Evolutionary conservation across 2,113 vertebrate species (phyloP), one percentile per base, ranked within the genome.

Genomic region (Nothocercus nigrocapillus): DNA sequence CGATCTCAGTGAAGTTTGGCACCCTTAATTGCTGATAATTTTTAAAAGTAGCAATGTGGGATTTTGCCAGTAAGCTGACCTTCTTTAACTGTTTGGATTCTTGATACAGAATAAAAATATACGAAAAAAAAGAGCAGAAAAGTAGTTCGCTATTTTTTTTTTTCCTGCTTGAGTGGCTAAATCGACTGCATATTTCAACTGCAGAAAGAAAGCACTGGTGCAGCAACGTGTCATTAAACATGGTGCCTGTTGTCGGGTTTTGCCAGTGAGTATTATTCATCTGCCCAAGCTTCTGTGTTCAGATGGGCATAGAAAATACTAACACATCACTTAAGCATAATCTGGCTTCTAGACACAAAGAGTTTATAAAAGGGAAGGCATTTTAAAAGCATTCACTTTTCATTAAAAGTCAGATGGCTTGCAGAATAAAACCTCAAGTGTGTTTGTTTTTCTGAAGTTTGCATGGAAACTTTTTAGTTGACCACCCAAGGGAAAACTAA

Each of bases 1-100:
- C 64, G 93, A 88, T 92, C 93, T 93, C 87, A 72, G 49, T 90
- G 82, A 83, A 96, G 85, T 58, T 61, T 75, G 51, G 89, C 70
- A 86, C 84, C 84, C 54, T 78, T 85, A 86, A 96, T 84, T 94
- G 47, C 12, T 73, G 69, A 64, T 80, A 66, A 34, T 45, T 82
- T 28, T 92, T 76, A 82, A 79, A 86, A 87, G 5, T 36, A 79
- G 11, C 32, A 96, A 66, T 59, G 24, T 45, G 68, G 27, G 53
- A 73, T 76, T 68, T 85, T 92, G 76, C 67, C 85, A 38, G 80
- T 30, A 53, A 84, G 16, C 36, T 68, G 51, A 63, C n/a, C 17
- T 87, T 34, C 17, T 81, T 81, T 75, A 64, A 47, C 40, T 69
- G 11, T 54, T 75, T 47, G 36, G 49, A 74, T 82, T 66, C n/a